Base-by-base conservation (phyloP, 1,140 invertebrate genomes). In the Cotesia chilonis region DNA sequence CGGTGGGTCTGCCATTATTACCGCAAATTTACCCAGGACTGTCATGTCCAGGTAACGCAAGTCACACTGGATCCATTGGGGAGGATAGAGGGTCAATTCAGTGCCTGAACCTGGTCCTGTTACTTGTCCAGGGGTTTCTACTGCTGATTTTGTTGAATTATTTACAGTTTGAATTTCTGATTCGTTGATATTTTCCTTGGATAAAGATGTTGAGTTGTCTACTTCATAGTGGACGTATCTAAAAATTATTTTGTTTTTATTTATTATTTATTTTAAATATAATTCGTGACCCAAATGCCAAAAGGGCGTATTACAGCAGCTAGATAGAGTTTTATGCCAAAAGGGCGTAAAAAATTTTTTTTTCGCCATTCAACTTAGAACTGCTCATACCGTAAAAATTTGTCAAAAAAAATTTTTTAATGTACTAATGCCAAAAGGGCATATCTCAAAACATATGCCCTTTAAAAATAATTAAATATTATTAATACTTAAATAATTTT, bases 31-130 rank as follows among this genome's bases (percentile, higher is more conserved):
- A 57, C 93, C 97, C 78, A 99, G 88, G 28, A 97, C 94, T 1
- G 94, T 95, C 96, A 99, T 98, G 81, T 99, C 97, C 47, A 99
- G 90, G 83, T 93, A 96, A 70, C 98, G 88, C 28, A 99, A 88
- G 87, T 99, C 98, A 86, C 97, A 99, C 80, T 98, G 96, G 68
- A 99, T 94, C 97, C 97, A 99, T 84, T 99, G 95, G 0, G 95
- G 93, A 0, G 95, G 94, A 78, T 95, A 94, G 0, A 97, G 84
- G 0, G 93, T 93, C 9, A 86, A 68, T 63, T 84, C 84, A 4
- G 80, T 75, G 70, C 77, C 82, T 51, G 72, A 71, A 63, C 64
- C 78, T 72, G 71, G 71, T 35, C 59, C 63, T 12, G 71, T 54
- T 2, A 73, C 64, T 14, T 63, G 17, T 14, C 68, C 70, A 36